These are phyloP conservation scores for Helleia helle DNA, from an alignment of 2,888 invertebrate genomes.

Conservation along the genomic window DNA sequence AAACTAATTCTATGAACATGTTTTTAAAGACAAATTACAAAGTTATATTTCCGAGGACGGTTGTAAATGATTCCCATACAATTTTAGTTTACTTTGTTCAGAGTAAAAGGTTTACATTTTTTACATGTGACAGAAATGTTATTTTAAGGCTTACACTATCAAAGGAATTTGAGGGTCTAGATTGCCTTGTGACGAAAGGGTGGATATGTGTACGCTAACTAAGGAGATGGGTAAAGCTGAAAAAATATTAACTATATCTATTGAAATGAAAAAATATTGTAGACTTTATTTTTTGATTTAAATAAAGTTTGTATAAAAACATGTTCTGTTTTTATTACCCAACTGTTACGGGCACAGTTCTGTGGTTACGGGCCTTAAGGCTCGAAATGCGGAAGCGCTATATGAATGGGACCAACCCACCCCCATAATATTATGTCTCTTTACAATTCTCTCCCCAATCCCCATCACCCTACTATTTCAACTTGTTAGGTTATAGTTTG, in stretches of 20 bases:
- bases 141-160: slow-evolving; percentile 17
- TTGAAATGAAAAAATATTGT: slow-evolving; percentile 61
- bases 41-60: neutral
- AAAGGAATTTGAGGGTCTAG: slow-evolving; percentile 29
- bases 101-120: slow-evolving; percentile 14
- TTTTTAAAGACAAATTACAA: neutral
- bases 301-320: slow-evolving; percentile 73
- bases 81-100: slow-evolving; percentile 24
- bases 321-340: slow-evolving; percentile 23
- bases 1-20: neutral
- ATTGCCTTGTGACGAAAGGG: slow-evolving; percentile 34
- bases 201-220: slow-evolving; percentile 21
- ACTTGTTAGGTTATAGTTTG: slow-evolving; percentile 64
- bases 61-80: slow-evolving; percentile 19
- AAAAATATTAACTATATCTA: slow-evolving; percentile 51
- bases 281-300: slow-evolving; percentile 74
- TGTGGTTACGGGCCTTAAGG: no score
- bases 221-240: slow-evolving; percentile 37
- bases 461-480: slow-evolving; percentile 51
- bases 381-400: slow-evolving; percentile 50
- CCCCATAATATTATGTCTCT: slow-evolving; percentile 37
- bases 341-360: neutral
- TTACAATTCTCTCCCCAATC: slow-evolving; percentile 30
- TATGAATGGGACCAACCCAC: slow-evolving; percentile 59
- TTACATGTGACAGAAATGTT: slow-evolving; percentile 17